Percentiles rank a stretch among this genome's conserved stretches.
These are phyloP conservation scores for Megaustenia siamemsis DNA, from an alignment of 2,888 invertebrate genomes.

Conservation along the genomic window DNA sequence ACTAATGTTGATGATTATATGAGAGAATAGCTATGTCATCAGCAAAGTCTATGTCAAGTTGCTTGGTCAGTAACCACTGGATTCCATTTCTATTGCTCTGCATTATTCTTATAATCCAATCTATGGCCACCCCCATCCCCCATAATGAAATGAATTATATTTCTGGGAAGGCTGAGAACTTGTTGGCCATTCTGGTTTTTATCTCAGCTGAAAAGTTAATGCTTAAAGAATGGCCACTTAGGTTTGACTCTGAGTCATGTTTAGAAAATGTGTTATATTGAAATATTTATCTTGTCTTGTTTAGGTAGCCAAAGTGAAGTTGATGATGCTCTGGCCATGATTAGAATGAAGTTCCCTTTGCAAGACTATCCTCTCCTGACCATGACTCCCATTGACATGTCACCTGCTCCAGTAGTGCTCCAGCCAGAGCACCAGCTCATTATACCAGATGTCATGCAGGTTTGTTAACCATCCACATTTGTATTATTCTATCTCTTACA, in stretches of 20 bases:
- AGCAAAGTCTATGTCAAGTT: no score
- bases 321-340: slow-evolving; percentile 89
- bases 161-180: no score
- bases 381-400: slow-evolving; percentile 83
- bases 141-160: neutral
- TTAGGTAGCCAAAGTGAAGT: slow-evolving; percentile 88
- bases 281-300: slow-evolving; percentile 37
- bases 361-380: slow-evolving; percentile 90
- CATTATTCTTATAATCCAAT: no score
- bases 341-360: slow-evolving; percentile 90
- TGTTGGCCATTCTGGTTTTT: no score
- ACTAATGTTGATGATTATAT: no score
- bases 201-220: no score
- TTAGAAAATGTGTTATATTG: neutral
- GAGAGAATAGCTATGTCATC: no score
- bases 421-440: slow-evolving; percentile 67
- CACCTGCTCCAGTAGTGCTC: neutral
- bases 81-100: no score
- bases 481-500: neutral
- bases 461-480: slow-evolving; percentile 45
- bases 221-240: no score
- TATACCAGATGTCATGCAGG: slow-evolving; percentile 76
- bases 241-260: no score
- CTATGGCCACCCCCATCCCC: no score
- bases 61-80: no score